These are phyloP conservation scores for Eledona agricola DNA, from an alignment of 2,888 invertebrate species.

Conservation along the genomic window DNA sequence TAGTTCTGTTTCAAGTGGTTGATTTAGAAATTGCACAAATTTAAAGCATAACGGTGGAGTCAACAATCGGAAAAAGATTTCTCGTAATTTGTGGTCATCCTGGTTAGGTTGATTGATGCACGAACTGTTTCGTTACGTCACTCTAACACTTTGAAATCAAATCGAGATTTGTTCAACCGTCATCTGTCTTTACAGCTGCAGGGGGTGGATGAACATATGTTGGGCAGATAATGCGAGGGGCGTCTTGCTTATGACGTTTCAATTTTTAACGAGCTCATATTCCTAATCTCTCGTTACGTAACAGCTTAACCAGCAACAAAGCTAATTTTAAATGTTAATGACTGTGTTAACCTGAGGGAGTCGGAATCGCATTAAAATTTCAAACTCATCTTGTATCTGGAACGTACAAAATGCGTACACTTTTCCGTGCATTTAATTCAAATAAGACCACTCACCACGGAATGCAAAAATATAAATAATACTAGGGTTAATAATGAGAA, in stretches of 20 bases:
- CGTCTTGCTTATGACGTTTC: constrained; percentile 19
- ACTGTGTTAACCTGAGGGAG: too few relatives aligned
- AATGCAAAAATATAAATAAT: too few relatives aligned
- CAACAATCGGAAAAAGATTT: constrained; percentile 11
- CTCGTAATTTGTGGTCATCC: constrained; percentile 25
- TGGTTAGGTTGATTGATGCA: constrained; percentile 21
- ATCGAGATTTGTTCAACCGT: constrained; percentile 6
- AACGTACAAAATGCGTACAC: too few relatives aligned
- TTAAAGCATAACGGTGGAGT: constrained; percentile 3
- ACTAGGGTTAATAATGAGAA: too few relatives aligned
- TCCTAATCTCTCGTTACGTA: constrained; percentile 6
- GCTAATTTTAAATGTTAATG: constrained; percentile 5
- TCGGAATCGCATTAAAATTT: too few relatives aligned
- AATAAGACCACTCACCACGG: too few relatives aligned
- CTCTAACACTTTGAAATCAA: constrained; percentile 3
- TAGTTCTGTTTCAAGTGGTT: constrained; percentile 17
- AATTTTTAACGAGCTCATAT: constrained; percentile 20
- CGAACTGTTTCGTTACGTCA: constrained; percentile 26
- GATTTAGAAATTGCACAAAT: constrained; percentile 18
- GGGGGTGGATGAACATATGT: constrained; percentile 24
- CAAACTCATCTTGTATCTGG: too few relatives aligned
- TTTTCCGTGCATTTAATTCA: too few relatives aligned
- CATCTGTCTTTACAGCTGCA: constrained; percentile 19
- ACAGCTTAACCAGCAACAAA: too few relatives aligned
- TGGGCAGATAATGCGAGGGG: constrained; percentile 20